Evolutionary conservation across 1,140 invertebrate genomes (phyloP), one percentile per base, ranked within the genome.

Genomic region (Orchestia grillus): DNA sequence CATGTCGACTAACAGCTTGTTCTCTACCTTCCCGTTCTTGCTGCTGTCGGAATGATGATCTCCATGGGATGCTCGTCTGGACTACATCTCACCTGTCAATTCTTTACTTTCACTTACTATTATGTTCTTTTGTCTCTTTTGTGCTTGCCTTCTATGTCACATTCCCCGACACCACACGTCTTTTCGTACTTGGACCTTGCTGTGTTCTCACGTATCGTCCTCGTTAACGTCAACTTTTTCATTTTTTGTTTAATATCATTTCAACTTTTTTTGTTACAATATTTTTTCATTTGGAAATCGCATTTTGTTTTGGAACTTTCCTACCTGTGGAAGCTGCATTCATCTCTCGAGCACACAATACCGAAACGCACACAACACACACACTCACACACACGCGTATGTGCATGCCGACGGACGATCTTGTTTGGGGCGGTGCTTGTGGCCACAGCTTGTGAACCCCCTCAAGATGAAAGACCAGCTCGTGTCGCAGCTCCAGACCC

Each of bases 391-490:
- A 8, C 19, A 19, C 19, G 47, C 47, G 47, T 77, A 36, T 28
- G 28, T 77, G 62, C 1, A 28, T 77, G 11, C 62, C 62, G 28
- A 77, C 47, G 6, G 6, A 77, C 62, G 62, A 8, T 36, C 62
- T 28, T 53, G 6, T 19, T 36, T 28, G 62, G 28, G 11, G 11
- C 62, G 1, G 36, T 36, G 28, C 11, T 77, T 77, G 15, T 77
- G 15, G 40, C 15, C 47, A 57, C 96, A 99, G 98, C 98, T 99
- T 97, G 98, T 99, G 8, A 99, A 99, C 97, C 99, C 99, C 28
- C 98, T 99, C 96, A 99, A 99, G 97, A 99, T 99, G 98, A 99
- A 99, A 97, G 99, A 99, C 97, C 99, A 99, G 97, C 97, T 99
- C 42, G 99, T 99, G 8, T 98, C 98, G 62, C 99, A 99, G 97